Percentiles rank a stretch among this genome's conserved stretches.
Conservation (phyloP, 2,113 vertebrate species). For the Hyperoodon ampullatus region DNA sequence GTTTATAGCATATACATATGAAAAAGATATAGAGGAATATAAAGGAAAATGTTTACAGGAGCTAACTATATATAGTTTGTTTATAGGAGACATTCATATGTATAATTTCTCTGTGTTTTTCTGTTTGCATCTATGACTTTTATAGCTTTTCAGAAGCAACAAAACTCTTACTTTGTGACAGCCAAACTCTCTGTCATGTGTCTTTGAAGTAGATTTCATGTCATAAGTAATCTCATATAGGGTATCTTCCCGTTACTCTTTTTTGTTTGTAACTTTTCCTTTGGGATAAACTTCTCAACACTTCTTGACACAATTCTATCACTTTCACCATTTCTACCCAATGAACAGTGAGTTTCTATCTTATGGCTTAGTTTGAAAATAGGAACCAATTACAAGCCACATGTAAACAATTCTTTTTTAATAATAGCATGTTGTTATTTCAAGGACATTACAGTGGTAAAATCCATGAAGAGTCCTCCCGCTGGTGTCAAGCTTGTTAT, state of each 20-base stretch:
- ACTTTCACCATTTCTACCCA: not conserved
- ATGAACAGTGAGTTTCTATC: not conserved
- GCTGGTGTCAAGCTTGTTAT: conserved; percentile 94
- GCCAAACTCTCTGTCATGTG: not conserved
- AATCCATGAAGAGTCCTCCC: conserved; percentile 95
- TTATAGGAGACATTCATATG: not conserved
- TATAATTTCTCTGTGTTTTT: not conserved
- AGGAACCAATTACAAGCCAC: not conserved
- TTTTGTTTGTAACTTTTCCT: not conserved
- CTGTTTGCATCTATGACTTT: not conserved
- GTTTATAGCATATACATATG: not conserved
- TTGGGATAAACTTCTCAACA: not conserved
- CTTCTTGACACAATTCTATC: not conserved
- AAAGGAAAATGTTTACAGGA: not conserved
- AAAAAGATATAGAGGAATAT: not conserved
- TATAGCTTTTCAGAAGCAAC: not conserved
- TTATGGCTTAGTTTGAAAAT: conserved; percentile 14
- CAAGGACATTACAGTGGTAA: conserved; percentile 95
- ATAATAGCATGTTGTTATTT: conserved; percentile 45
- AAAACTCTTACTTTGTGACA: not conserved
- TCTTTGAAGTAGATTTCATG: not conserved
- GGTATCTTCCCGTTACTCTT: not conserved
- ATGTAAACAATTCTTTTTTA: not conserved
- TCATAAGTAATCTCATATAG: not conserved
- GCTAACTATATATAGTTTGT: not conserved